Evolutionary conservation across 2,888 invertebrate genomes (phyloP).

Genomic region (Agrotis clavis): DNA sequence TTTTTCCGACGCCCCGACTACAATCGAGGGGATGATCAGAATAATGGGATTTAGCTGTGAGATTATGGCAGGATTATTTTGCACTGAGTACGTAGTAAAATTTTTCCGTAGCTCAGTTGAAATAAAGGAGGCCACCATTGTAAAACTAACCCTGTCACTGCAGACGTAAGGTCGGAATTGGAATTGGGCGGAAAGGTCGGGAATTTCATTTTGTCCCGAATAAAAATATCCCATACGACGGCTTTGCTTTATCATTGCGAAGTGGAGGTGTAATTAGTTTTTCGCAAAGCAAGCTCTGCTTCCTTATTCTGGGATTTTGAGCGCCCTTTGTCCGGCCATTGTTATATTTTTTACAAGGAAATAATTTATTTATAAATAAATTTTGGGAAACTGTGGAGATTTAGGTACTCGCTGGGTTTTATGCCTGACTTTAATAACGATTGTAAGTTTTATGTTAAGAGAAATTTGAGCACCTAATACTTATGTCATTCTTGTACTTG

Average conservation of each 20-base stretch:
- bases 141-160: conserved; percentile 52
- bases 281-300: conserved; percentile 82
- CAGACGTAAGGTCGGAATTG: conserved; percentile 61
- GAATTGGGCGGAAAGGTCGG: conserved; percentile 51
- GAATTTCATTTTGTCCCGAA: conserved; percentile 90
- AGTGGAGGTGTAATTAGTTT: conserved; percentile 89
- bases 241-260: conserved; percentile 91
- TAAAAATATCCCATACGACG: conserved; percentile 90
- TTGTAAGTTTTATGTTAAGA: not conserved
- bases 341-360: conserved; percentile 28
- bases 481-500: not conserved
- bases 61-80: conserved; percentile 90
- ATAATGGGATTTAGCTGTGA: conserved; percentile 90
- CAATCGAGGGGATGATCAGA: conserved; percentile 85
- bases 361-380: conserved; percentile 10
- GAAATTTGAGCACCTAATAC: not conserved
- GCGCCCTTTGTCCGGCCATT: conserved; percentile 40
- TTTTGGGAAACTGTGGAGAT: conserved; percentile 8
- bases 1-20: conserved; percentile 54
- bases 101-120: conserved; percentile 72
- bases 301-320: conserved; percentile 77
- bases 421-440: not conserved
- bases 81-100: conserved; percentile 84
- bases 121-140: conserved; percentile 20
- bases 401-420: not conserved